Conservation (phyloP, 1,140 invertebrate species). For the Pristionchus pacificus region DNA sequence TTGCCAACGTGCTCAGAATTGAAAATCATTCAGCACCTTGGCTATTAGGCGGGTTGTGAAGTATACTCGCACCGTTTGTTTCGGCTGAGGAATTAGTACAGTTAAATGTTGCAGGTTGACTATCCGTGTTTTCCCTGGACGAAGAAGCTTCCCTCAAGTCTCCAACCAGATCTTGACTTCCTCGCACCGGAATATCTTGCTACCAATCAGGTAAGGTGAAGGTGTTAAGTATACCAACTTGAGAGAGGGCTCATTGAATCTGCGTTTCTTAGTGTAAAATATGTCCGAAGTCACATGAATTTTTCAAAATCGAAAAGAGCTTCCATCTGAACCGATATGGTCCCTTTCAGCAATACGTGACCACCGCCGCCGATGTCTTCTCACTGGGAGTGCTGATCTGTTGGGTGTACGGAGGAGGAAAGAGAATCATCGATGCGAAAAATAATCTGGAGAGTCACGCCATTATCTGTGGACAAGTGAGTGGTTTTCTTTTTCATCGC, state of each 20-base stretch:
- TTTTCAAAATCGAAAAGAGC: no score
- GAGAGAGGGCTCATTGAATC: neutral
- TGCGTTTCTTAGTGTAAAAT: no score
- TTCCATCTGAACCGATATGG: no score
- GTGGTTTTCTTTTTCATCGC: conserved; percentile 1
- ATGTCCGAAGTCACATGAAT: no score
- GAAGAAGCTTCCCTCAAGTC: conserved; percentile 59
- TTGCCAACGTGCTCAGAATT: neutral
- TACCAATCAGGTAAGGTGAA: conserved; percentile 14
- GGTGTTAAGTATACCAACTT: no score
- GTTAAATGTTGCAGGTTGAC: conserved; percentile 52
- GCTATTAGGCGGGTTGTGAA: no score
- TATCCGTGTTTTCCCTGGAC: conserved; percentile 60
- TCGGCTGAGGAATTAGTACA: neutral
- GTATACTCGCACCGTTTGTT: no score
- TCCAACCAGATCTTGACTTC: conserved; percentile 62
- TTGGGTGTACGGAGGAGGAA: conserved; percentile 60
- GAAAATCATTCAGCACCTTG: no score
- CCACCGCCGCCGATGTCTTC: conserved; percentile 61
- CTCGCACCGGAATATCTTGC: conserved; percentile 60
- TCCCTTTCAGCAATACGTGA: conserved; percentile 40
- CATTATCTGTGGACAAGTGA: conserved; percentile 60
- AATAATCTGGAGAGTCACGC: conserved; percentile 59
- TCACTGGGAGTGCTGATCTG: conserved; percentile 62
- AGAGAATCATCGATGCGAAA: conserved; percentile 59